These are phyloP conservation scores for Callosobruchus maculatus DNA, from an alignment of 2,888 invertebrate species.

Conservation along the genomic window DNA sequence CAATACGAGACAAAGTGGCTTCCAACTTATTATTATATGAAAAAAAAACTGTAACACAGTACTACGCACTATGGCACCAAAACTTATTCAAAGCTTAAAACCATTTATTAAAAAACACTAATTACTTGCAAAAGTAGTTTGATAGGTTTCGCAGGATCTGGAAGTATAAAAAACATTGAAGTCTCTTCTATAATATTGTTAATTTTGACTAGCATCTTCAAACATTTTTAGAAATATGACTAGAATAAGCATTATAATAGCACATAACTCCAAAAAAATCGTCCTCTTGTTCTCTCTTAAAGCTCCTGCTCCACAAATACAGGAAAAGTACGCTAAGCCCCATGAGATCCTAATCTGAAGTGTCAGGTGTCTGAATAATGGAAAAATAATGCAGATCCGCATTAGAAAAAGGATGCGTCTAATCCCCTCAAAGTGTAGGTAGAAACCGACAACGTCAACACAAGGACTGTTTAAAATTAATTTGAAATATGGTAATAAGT, in stretches of 20 bases:
- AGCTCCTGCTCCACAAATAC: background rate
- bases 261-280: background rate
- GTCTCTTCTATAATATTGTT: too few species aligned
- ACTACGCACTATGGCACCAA: too few species aligned
- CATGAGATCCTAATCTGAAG: background rate
- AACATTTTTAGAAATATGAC: background rate
- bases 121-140: too few species aligned
- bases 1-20: too few species aligned
- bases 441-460: conserved; percentile 40
- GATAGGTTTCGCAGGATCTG: too few species aligned
- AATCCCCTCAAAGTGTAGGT: conserved; percentile 26
- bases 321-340: background rate
- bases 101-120: too few species aligned
- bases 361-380: background rate
- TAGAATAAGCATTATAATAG: background rate
- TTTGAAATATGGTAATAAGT: conserved; percentile 39
- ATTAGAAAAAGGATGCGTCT: conserved; percentile 26
- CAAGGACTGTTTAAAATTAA: conserved; percentile 41
- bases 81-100: too few species aligned
- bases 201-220: too few species aligned
- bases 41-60: too few species aligned
- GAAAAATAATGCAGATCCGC: background rate
- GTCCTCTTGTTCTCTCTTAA: background rate
- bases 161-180: too few species aligned
- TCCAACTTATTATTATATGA: too few species aligned